Evolutionary conservation across 2,113 vertebrate genomes (phyloP).

Genomic region (Pongo abelii): DNA sequence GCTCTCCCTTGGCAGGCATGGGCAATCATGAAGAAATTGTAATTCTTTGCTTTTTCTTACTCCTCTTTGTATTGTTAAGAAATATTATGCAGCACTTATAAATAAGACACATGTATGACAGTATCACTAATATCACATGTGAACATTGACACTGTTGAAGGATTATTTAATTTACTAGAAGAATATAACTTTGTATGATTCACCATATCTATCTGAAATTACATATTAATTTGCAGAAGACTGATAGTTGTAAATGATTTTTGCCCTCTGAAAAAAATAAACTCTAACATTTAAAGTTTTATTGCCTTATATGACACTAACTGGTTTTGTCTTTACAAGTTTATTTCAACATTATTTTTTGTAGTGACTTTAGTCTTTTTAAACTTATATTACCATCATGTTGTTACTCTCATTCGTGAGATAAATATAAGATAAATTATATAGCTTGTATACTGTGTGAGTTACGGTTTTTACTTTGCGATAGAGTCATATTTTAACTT

Average conservation of each 20-base stretch:
- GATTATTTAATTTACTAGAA: background rate
- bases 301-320: background rate
- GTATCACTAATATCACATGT: background rate
- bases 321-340: background rate
- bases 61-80: background rate
- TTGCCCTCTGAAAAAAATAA: background rate
- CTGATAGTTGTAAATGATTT: background rate
- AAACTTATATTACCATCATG: background rate
- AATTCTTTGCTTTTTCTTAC: background rate
- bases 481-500: background rate
- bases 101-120: background rate
- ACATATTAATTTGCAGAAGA: background rate
- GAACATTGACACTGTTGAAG: background rate
- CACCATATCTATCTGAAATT: background rate
- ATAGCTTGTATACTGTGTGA: background rate
- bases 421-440: background rate
- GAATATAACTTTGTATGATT: background rate
- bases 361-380: background rate
- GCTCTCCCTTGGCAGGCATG: no score
- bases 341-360: background rate
- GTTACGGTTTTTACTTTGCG: background rate
- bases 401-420: background rate
- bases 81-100: background rate
- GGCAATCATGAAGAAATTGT: background rate
- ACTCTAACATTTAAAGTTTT: background rate